Conservation (phyloP, 2,113 vertebrate genomes). For the Junco hyemalis region DNA sequence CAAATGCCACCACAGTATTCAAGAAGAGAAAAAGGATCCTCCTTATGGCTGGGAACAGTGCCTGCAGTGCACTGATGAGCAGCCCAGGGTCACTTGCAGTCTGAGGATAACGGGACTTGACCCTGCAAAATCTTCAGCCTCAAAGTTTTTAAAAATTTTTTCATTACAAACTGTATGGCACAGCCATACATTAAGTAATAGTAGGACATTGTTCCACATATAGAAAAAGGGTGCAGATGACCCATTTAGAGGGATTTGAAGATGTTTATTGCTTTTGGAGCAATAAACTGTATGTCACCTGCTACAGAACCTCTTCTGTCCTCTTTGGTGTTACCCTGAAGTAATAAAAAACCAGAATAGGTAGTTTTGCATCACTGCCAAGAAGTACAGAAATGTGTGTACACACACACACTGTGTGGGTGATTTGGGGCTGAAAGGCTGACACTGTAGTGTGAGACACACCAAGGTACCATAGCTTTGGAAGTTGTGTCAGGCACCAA, state of each 20-base stretch:
- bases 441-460: background rate
- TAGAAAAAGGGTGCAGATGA: background rate
- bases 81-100: background rate
- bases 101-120: background rate
- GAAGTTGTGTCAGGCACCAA: background rate
- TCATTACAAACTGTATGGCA: background rate
- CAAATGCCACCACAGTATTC: background rate
- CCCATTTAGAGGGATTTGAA: background rate
- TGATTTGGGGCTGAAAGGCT: background rate
- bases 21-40: background rate
- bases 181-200: background rate
- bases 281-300: background rate
- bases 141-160: background rate
- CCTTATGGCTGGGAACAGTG: background rate
- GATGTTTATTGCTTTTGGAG: background rate
- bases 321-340: background rate
- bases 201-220: background rate
- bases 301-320: background rate
- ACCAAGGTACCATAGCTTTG: background rate
- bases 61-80: background rate
- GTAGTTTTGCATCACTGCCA: background rate
- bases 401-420: background rate
- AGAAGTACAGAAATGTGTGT: background rate
- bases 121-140: background rate
- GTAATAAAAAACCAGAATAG: background rate